Base-by-base conservation (phyloP, 2,113 vertebrate genomes). In the Phalacrocorax carbo region DNA sequence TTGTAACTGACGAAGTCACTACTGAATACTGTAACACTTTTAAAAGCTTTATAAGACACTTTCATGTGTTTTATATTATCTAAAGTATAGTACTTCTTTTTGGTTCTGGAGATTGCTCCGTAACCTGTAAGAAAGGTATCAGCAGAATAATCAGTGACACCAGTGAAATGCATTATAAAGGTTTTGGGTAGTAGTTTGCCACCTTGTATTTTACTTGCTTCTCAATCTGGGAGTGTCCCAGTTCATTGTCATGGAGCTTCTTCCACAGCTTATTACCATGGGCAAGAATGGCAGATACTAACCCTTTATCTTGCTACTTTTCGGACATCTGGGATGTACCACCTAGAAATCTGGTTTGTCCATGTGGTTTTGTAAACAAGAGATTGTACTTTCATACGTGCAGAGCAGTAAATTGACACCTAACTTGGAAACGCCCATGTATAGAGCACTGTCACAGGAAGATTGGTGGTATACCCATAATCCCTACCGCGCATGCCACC, bases 311-410 rank as follows among this genome's bases (percentile, higher is more conserved):
- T 71, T 68, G 9, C 69, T 58, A 6, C 14, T 89, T 89, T 69
- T 82, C 36, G n/a, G 48, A 12, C 5, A 3, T 25, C 16, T 36
- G 13, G 27, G 20, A 69, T 44, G 16, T 20, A 19, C 2, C 7
- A 30, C 18, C 19, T 40, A 23, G 17, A 64, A 78, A 70, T 34
- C 15, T 17, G 6, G 0, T 19, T 78, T 65, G 13, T 52, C 36
- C 4, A 1, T 4, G 22, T 66, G 30, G 8, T 62, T 78, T 46
- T 70, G 8, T 40, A 2, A 34, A 22, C n/a, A 15, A 3, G 0
- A 1, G 40, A n/a, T 44, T 10, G 13, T 29, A 48, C 46, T n/a
- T 54, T 76, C 34, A 40, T 17, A 8, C 17, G 10, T 17, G 15
- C 34, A 34, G 26, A 60, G 54, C 27, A 27, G 23, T 44, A 72